Evolutionary conservation across 2,888 invertebrate species (phyloP).

Genomic region (Cetonia aurata): DNA sequence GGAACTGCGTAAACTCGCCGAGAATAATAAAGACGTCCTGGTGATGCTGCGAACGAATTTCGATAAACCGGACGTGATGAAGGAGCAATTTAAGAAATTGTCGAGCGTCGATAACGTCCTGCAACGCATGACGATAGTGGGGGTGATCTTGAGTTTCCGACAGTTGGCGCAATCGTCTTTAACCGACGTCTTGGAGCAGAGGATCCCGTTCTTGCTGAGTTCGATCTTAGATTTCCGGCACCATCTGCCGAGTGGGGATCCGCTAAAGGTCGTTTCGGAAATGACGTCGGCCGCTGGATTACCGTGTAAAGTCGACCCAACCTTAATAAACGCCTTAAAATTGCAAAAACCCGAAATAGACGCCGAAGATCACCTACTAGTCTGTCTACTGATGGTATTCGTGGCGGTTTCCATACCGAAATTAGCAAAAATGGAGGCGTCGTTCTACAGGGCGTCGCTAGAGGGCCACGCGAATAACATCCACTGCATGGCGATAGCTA

Average conservation of each 20-base stretch:
- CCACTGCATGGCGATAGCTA: conserved; percentile 97
- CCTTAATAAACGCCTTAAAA: conserved; percentile 89
- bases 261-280: conserved; percentile 92
- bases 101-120: conserved; percentile 95
- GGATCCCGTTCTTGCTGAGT: conserved; percentile 95
- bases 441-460: conserved; percentile 87
- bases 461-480: conserved; percentile 99
- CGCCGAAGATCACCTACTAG: conserved; percentile 93
- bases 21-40: conserved; percentile 92
- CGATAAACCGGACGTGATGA: conserved; percentile 99
- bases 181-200: conserved; percentile 90
- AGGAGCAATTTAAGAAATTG: conserved; percentile 91
- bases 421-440: conserved; percentile 89
- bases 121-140: conserved; percentile 97
- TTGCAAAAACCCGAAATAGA: conserved; percentile 89
- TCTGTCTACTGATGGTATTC: conserved; percentile 98
- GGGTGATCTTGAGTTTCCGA: conserved; percentile 96
- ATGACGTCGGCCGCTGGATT: conserved; percentile 98
- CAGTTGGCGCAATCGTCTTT: conserved; percentile 94
- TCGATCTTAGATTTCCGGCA: conserved; percentile 96
- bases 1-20: conserved; percentile 92
- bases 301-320: conserved; percentile 94
- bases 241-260: conserved; percentile 90
- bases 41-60: conserved; percentile 94
- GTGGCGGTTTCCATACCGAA: conserved; percentile 98